Evolutionary conservation across 2,113 vertebrate species (phyloP), one percentile per base, ranked within the genome.

Genomic region (Rhea pennata): DNA sequence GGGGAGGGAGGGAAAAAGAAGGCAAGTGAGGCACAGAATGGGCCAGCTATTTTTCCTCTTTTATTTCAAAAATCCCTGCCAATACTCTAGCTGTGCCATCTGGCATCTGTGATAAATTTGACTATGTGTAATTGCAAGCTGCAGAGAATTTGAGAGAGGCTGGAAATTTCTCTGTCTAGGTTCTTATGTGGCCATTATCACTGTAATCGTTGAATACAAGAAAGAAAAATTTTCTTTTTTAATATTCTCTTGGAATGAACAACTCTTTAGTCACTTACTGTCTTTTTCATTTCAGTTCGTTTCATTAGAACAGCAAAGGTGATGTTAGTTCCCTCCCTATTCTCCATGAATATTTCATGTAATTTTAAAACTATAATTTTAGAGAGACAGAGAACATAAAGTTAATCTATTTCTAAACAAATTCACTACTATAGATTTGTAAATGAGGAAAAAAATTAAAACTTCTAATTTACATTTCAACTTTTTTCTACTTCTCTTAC

Each of bases 291-390:
- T 80, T 74, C 16, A 3, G 46, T 86, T 94, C 77, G 46, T 74
- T 95, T 81, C 61, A 56, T 90, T 58, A 69, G 61, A 95, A 79
- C 72, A 86, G 85, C 48, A 90, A 83, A 95, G 91, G 93, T 95
- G 94, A 87, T 69, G 42, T 65, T 27, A 36, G 67, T 48, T 71
- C 66, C 76, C 48, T 75, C 75, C 84, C 84, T 12, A 26, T 66
- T n/a, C 62, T 67, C 79, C 56, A 96, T 96, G 94, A 96, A 97
- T 97, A 95, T 95, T 96, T 96, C 85, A 97, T 95, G 87, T 78
- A 94, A 93, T 97, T 93, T 95, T 82, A 33, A 71, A 88, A 78
- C 85, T 86, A 21, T 93, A 84, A 94, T 95, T 95, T 95, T 61
- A 75, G 46, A 40, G 82, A 95, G 87, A 67, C 10, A 27, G 65